Percentiles rank a stretch among this genome's conserved stretches.
Evolutionary conservation across 1,140 invertebrate species (phyloP).

Genomic region (Arion vulgaris): DNA sequence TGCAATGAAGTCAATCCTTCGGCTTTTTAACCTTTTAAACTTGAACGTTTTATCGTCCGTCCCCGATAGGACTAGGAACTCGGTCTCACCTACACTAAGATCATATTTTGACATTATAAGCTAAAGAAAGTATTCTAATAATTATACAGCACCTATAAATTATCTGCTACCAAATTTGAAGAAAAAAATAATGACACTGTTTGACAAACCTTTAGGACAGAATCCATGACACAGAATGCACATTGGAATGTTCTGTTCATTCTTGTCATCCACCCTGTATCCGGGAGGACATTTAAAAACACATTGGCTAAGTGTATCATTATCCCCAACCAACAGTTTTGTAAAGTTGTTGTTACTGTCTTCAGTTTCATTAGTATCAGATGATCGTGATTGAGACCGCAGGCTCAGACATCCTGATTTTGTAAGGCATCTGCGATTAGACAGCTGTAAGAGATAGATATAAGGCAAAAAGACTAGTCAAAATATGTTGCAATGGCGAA

Average conservation of each 20-base stretch:
- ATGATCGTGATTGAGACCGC: background rate
- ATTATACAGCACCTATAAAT: background rate
- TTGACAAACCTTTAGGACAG: slow-evolving; percentile 73
- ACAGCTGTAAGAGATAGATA: no score
- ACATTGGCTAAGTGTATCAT: slow-evolving; percentile 74
- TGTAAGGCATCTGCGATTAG: slow-evolving; percentile 83
- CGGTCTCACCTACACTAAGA: no score
- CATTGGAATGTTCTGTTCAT: slow-evolving; percentile 49
- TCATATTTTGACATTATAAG: no score
- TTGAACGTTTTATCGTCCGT: no score
- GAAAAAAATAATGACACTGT: slow-evolving; percentile 72
- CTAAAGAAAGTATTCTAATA: no score
- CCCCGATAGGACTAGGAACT: no score
- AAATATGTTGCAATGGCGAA: no score
- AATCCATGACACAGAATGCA: slow-evolving; percentile 71
- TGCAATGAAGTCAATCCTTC: no score
- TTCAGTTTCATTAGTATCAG: background rate
- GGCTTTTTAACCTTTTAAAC: no score
- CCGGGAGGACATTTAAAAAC: slow-evolving; percentile 83
- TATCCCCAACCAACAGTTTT: background rate
- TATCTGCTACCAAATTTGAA: slow-evolving; percentile 68
- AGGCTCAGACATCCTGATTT: slow-evolving; percentile 80
- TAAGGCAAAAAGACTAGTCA: no score
- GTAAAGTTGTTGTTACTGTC: background rate
- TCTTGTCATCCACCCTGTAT: slow-evolving; percentile 76